These are phyloP conservation scores for Trissolcus japonicus DNA, from an alignment of 2,888 invertebrate species.

Conservation along the genomic window DNA sequence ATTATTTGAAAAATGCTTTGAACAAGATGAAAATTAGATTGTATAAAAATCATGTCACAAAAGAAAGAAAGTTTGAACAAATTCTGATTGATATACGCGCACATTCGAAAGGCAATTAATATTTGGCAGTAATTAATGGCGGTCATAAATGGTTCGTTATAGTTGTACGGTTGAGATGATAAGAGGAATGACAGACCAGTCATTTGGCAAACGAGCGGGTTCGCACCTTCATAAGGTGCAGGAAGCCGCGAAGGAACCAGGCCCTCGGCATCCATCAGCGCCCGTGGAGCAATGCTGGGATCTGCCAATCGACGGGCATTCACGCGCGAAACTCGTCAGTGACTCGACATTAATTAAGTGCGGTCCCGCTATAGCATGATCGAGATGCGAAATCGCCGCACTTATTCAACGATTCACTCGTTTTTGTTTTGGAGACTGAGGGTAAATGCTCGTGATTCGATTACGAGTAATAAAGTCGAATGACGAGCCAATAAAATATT, in stretches of 20 bases:
- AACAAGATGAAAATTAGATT: too few species aligned
- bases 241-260: slow-evolving; percentile 71
- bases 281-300: slow-evolving; percentile 45
- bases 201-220: slow-evolving; percentile 72
- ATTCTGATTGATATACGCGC: not conserved
- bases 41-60: too few species aligned
- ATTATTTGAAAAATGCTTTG: too few species aligned
- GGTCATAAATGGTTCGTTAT: slow-evolving; percentile 36
- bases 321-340: slow-evolving; percentile 61
- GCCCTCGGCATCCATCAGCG: slow-evolving; percentile 72
- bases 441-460: slow-evolving; percentile 40
- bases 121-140: slow-evolving; percentile 53
- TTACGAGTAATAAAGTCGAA: slow-evolving; percentile 70
- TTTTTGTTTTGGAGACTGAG: slow-evolving; percentile 15
- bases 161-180: slow-evolving; percentile 26
- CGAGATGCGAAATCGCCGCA: slow-evolving; percentile 35
- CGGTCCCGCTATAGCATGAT: slow-evolving; percentile 36
- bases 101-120: slow-evolving; percentile 36
- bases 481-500: slow-evolving; percentile 76
- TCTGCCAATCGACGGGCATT: slow-evolving; percentile 68
- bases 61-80: not conserved
- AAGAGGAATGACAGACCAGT: slow-evolving; percentile 63
- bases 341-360: slow-evolving; percentile 69
- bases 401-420: slow-evolving; percentile 26
- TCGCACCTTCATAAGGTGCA: slow-evolving; percentile 63